Conservation (phyloP, 2,113 vertebrate genomes). For the Heterotilapia buettikoferi region DNA sequence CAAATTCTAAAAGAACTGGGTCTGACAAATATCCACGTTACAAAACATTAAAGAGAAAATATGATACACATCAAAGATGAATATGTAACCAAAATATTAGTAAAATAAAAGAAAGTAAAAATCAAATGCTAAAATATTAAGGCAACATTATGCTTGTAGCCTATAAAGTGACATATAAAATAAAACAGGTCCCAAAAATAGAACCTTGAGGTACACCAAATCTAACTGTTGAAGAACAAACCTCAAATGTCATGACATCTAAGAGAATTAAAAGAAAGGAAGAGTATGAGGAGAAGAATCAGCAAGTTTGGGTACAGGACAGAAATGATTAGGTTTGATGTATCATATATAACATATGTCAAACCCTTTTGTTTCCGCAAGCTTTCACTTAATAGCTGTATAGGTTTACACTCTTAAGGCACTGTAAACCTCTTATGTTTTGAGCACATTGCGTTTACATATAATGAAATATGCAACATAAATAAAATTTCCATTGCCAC, state of each 20-base stretch:
- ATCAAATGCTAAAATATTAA: background rate
- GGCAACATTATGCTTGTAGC: background rate
- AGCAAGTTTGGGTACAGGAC: background rate
- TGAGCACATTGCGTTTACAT: background rate
- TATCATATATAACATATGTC: background rate
- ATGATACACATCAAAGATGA: background rate
- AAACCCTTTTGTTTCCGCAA: background rate
- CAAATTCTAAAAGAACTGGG: background rate
- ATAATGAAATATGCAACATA: background rate
- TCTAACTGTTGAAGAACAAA: background rate
- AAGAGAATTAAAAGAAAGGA: background rate
- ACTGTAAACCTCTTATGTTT: background rate
- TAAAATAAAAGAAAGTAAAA: background rate
- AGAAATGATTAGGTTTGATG: background rate
- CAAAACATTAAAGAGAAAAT: background rate
- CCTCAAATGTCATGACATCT: background rate
- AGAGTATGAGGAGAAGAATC: background rate
- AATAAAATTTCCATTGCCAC: background rate
- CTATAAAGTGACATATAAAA: background rate
- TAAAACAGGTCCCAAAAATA: background rate
- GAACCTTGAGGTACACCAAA: background rate
- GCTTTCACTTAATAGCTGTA: background rate
- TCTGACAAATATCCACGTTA: background rate
- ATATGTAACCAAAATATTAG: background rate
- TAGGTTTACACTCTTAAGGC: background rate